Base-by-base conservation (phyloP, 2,888 invertebrate genomes). In the Mycalesis mineus region DNA sequence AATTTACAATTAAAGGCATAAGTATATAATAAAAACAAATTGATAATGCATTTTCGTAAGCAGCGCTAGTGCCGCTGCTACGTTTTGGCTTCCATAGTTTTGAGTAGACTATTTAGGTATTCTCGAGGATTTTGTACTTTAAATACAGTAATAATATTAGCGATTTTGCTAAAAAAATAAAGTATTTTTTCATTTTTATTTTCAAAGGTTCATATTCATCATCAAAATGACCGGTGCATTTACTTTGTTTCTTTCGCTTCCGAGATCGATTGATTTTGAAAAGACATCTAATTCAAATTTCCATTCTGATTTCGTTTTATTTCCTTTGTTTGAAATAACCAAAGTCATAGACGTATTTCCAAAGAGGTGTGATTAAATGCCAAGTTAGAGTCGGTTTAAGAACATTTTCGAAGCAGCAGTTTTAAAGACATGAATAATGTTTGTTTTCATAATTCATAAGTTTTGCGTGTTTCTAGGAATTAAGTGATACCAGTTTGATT, bases 41-140 rank as follows among this genome's bases (percentile, higher is more conserved):
- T 54, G 53, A 50, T 54, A 55, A 57, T 73, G 78, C 80, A 75
- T 79, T 76, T 77, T 78, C 73, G 76, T 77, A 71, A 81, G 69
- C 76, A 77, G 76, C 75, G 69, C 65, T 78, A 77, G 79, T 69
- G 72, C 70, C 72, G 67, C 75, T 76, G 74, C 77, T 79, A 75
- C 65, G 65, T 78, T 82, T 85, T 84, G 88, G 88, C 88, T 88
- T 88, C 88, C 88, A 88, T 87, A 87, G 84, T 74, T 80, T 85
- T 76, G 80, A 74, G 82, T 84, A 84, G 82, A 61, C 57, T 61
- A 52, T 53, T 61, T 65, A 65, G 68, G 65, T 65, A 70, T 68
- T 72, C 72, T 69, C 67, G 64, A 72, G 74, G 72, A 45, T 82
- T 83, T 86, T 87, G 76, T 86, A 85, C 78, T 80, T 79, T 78